Conservation (phyloP, 23 tunicate genomes). For the Diplosoma virens region DNA sequence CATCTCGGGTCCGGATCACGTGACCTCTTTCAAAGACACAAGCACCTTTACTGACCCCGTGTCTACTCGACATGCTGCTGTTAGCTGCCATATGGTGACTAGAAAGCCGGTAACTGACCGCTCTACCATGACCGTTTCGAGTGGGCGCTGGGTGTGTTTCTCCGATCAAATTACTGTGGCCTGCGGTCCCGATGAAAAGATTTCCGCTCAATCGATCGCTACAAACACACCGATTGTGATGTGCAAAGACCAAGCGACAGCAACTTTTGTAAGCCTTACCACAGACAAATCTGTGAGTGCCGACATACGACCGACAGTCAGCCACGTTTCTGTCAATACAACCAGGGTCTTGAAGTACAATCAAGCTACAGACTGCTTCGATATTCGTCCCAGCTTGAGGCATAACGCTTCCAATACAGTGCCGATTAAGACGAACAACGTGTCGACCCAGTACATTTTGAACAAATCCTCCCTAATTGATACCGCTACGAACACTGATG, state of each 20-base stretch:
- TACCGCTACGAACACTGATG: conserved; percentile 3
- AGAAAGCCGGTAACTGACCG: not conserved
- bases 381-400: conserved; percentile 3
- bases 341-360: not conserved
- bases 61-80: not conserved
- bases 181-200: conserved; percentile 3
- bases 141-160: conserved; percentile 43
- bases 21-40: conserved; percentile 2
- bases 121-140: conserved; percentile 9
- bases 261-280: not conserved
- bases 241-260: not conserved
- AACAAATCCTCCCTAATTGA: conserved; percentile 1
- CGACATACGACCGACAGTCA: conserved; percentile 18
- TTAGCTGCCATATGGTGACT: not conserved
- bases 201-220: not conserved
- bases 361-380: conserved; percentile 25
- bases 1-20: conserved; percentile 5
- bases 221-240: not conserved
- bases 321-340: conserved; percentile 21
- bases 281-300: not conserved
- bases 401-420: conserved; percentile 12
- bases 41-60: not conserved
- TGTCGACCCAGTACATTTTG: not conserved
- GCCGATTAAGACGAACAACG: not conserved
- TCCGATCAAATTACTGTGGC: conserved; percentile 1